These are phyloP conservation scores for Dendroctonus valens DNA, from an alignment of 1,140 invertebrate genomes.

Conservation along the genomic window DNA sequence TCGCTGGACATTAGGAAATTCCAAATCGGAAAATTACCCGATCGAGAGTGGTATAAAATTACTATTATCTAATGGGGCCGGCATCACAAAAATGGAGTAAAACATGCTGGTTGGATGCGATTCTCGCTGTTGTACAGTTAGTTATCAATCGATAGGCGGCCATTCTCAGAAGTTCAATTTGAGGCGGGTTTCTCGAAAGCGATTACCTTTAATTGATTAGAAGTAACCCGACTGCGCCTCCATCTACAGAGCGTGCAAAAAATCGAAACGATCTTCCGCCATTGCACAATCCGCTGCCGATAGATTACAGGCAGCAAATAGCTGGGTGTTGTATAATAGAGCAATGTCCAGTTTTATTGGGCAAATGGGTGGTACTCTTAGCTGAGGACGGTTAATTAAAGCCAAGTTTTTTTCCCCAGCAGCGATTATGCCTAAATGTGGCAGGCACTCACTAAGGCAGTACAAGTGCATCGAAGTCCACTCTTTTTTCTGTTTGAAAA, in stretches of 20 bases:
- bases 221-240: conserved; percentile 35
- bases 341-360: conserved; percentile 33
- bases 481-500: too few species aligned
- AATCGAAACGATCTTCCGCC: conserved; percentile 35
- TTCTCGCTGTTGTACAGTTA: conserved; percentile 15
- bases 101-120: conserved; percentile 7
- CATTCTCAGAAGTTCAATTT: conserved; percentile 31
- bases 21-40: conserved; percentile 14
- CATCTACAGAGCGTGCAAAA: conserved; percentile 36
- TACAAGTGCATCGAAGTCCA: too few species aligned
- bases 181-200: conserved; percentile 31
- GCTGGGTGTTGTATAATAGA: conserved; percentile 29
- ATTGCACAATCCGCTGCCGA: conserved; percentile 26
- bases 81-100: conserved; percentile 26
- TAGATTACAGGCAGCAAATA: conserved; percentile 29
- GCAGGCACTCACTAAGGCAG: too few species aligned
- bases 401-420: conserved; percentile 1
- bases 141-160: conserved; percentile 34
- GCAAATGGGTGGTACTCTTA: conserved; percentile 18
- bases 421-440: conserved; percentile 2
- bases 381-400: conserved; percentile 28
- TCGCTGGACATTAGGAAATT: conserved; percentile 11
- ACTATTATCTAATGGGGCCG: conserved; percentile 27
- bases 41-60: conserved; percentile 24
- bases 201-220: conserved; percentile 35